Conservation (phyloP, 2,113 vertebrate species). For the Enhydra lutris region DNA sequence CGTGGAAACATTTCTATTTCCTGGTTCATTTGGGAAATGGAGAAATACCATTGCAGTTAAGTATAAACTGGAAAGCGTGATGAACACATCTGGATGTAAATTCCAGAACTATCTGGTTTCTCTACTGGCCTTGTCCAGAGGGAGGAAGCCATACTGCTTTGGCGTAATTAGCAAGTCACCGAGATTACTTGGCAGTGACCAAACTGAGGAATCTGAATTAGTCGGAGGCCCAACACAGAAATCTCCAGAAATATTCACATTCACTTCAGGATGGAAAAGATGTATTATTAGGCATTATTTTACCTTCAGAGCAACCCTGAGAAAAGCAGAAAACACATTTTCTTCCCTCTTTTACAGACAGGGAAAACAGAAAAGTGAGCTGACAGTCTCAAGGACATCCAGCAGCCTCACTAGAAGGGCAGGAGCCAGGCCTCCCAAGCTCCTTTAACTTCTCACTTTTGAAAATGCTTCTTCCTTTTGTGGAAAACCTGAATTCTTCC, state of each 20-base stretch:
- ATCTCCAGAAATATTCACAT: background rate
- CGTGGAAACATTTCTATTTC: slow-evolving; percentile 18
- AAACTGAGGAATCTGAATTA: background rate
- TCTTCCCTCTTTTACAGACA: background rate
- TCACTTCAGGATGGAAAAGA: background rate
- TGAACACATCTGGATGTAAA: slow-evolving; percentile 50
- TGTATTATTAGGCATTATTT: background rate
- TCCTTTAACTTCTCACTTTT: background rate
- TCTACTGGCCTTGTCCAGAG: background rate
- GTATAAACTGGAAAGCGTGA: slow-evolving; percentile 19
- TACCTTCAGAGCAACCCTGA: background rate
- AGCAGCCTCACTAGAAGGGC: background rate
- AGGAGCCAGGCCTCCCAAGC: background rate
- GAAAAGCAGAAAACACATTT: background rate
- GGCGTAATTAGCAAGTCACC: background rate
- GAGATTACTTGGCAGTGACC: background rate
- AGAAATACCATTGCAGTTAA: slow-evolving; percentile 1
- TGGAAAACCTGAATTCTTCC: background rate
- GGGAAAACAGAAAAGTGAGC: background rate
- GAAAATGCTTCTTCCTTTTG: background rate
- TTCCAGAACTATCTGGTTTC: slow-evolving; percentile 22
- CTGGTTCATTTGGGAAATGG: slow-evolving; percentile 29
- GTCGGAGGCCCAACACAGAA: background rate
- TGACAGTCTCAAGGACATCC: background rate
- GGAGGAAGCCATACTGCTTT: slow-evolving; percentile 10